These are phyloP conservation scores for Parambassis ranga DNA, from an alignment of 2,797 vertebrate species.

Conservation along the genomic window DNA sequence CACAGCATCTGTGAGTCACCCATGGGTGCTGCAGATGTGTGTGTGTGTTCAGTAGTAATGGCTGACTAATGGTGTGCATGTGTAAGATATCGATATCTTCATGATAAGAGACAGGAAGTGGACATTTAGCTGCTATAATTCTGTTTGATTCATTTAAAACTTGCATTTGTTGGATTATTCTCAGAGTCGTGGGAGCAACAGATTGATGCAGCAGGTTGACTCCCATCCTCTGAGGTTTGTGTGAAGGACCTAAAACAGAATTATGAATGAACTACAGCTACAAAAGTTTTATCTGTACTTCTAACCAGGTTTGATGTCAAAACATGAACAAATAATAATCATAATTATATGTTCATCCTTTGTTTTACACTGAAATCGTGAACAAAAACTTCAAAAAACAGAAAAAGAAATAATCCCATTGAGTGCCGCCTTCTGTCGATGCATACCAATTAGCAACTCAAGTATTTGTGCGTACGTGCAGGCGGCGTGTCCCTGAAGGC, in stretches of 20 bases:
- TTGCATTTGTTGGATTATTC: too few species aligned
- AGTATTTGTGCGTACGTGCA: not conserved
- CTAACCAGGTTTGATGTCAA: not conserved
- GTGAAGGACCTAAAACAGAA: not conserved
- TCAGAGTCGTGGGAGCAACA: too few species aligned
- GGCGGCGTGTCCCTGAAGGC: not conserved
- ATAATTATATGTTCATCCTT: too few species aligned
- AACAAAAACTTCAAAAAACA: not conserved
- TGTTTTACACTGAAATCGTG: not conserved
- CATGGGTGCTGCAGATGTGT: conserved; percentile 12
- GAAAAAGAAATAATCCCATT: too few species aligned
- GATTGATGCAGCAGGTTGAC: not conserved
- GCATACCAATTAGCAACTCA: not conserved
- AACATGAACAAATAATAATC: too few species aligned
- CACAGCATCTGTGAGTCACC: conserved; percentile 23
- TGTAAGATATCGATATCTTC: too few species aligned
- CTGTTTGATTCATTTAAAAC: too few species aligned
- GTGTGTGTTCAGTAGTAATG: not conserved
- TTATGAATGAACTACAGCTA: too few species aligned
- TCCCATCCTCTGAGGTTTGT: not conserved
- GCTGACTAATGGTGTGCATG: not conserved
- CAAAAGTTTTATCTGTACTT: not conserved
- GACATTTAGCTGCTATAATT: too few species aligned
- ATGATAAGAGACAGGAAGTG: not conserved
- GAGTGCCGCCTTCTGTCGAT: too few species aligned